Base-by-base conservation (phyloP, 2,113 vertebrate species). In the Urocitellus parryii region DNA sequence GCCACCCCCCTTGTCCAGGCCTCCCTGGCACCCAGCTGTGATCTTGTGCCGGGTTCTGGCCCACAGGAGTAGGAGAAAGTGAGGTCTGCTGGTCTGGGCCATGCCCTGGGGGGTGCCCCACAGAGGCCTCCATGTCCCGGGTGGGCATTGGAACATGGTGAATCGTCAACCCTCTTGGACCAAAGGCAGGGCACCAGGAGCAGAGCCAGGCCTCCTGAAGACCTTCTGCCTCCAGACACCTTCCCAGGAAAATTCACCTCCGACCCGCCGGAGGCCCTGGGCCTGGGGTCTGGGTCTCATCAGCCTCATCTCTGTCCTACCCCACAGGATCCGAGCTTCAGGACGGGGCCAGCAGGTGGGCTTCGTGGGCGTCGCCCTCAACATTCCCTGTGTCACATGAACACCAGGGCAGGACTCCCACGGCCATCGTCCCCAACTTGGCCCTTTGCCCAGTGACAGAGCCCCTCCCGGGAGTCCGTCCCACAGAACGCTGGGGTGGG, bases 71-170 rank as follows among this genome's bases (percentile, higher is more conserved):
- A 53, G 27, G 42, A n/a, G 4, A 12, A 77, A 78, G 25, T 0
- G 10, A 37, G 24, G 13, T 6, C 24, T 39, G 1, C 27, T 11
- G 16, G 42, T 14, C 72, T 32, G 6, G 20, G 56, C 45, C 9
- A 2, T 32, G 27, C 29, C 11, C 65, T 0, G 25, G 8, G 20
- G 12, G 7, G 17, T 6, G 32, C 6, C 9, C 22, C 58, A 0
- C 37, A 37, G n/a, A 42, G 16, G 16, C 7, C 22, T 42, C 16
- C 13, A 1, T 10, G 14, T 45, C 45, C 72, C 32, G n/a, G 7
- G n/a, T 4, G 4, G 48, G 11, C 3, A 11, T 29, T 77, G 48
- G 45, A 61, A 39, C 0, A 0, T 3, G 4, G 37, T 8, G 58
- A n/a, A 42, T 17, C 56, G 34, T 0, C 32, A 29, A 24, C 56